phyloP scores from a whole-genome alignment of 2,113 vertebrate species.

The Cynopterus brachyotis region DNA sequence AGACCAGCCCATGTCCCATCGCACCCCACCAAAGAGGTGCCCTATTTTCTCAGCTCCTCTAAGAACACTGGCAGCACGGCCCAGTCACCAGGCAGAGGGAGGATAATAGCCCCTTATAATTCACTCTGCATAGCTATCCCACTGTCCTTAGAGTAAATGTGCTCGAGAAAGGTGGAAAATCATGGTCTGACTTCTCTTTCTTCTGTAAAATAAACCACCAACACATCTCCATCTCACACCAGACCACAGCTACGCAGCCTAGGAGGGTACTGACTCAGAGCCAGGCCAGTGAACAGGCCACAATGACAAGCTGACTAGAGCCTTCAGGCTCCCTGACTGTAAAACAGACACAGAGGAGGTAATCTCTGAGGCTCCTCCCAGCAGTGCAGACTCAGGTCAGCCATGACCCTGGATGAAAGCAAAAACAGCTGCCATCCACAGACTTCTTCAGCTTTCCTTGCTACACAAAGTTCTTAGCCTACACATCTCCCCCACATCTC shows the following conservation, averaged over 20 bases:
- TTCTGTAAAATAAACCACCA: constrained; percentile 6
- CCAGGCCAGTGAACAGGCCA: background rate
- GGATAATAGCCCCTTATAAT: background rate
- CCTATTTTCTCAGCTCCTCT: background rate
- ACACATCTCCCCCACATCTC: background rate
- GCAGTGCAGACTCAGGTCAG: background rate
- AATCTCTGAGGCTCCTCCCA: background rate
- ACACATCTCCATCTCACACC: background rate
- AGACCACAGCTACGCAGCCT: background rate
- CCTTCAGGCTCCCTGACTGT: background rate
- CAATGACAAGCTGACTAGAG: background rate
- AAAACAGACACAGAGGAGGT: background rate
- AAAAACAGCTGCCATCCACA: background rate
- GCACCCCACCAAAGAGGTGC: background rate
- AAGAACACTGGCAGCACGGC: background rate
- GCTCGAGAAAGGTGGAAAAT: background rate
- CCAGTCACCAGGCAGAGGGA: background rate
- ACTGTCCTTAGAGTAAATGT: background rate
- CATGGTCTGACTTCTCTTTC: background rate
- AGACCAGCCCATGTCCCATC: background rate
- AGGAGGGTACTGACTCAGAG: background rate
- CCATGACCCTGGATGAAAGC: background rate
- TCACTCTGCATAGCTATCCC: background rate
- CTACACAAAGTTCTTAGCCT: background rate
- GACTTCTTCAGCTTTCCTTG: background rate